Conservation (phyloP, 2,113 vertebrate genomes). For the Coturnix japonica region DNA sequence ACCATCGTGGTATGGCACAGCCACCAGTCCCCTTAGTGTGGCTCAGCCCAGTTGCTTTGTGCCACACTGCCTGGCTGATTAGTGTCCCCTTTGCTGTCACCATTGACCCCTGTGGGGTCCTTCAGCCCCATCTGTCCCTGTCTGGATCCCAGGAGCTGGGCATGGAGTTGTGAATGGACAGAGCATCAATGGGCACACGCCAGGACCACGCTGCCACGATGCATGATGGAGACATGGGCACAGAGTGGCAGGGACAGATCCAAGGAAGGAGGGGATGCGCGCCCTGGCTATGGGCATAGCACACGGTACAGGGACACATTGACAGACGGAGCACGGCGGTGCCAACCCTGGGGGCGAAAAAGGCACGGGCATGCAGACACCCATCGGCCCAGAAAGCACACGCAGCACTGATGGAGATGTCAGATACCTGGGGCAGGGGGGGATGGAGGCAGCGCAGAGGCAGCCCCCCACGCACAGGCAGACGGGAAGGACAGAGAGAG, state of each 20-base stretch:
- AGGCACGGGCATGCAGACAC: conserved; percentile 43
- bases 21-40: not conserved
- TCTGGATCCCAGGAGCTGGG: not conserved
- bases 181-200: not conserved
- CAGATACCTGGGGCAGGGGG: not conserved
- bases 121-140: not conserved
- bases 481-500: conserved; percentile 19
- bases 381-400: not conserved
- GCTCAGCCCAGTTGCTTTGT: not conserved
- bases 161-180: not conserved
- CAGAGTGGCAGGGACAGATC: not conserved
- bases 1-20: not conserved
- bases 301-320: not conserved
- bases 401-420: not conserved
- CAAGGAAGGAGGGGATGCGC: not conserved
- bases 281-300: not conserved
- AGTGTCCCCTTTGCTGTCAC: not conserved
- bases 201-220: not conserved
- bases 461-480: not conserved
- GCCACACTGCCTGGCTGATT: not conserved
- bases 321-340: not conserved
- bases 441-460: not conserved
- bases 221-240: conserved; percentile 4
- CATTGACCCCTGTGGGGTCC: not conserved
- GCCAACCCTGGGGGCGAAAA: not conserved